Base-by-base conservation (phyloP, 2,888 invertebrate genomes). In the Bhutanitis thaidina region DNA sequence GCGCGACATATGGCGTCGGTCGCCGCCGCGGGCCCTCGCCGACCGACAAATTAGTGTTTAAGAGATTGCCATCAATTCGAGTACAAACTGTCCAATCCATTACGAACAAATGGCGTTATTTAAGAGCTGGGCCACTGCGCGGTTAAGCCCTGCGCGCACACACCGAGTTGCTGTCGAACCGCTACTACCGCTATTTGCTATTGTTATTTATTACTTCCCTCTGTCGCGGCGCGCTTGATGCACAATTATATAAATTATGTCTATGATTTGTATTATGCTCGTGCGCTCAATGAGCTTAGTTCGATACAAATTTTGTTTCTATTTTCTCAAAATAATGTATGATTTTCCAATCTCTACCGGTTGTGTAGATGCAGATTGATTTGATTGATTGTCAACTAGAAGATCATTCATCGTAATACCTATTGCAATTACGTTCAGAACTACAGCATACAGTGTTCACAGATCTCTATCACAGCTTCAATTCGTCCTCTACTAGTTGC, bases 71-170 rank as follows among this genome's bases (percentile, higher is more conserved):
- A 80, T 85, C 82, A 74, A 74, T 72, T 64, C 67, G 65, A 57
- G 67, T 65, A 69, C 76, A 70, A 74, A 73, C 70, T 73, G 77
- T 76, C 75, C 81, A 74, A 80, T 84, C 81, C 82, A 85, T 86
- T 86, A 83, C 65, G 71, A 67, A 80, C 87, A 85, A 85, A 84
- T 83, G 85, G 80, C 73, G 80, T 71, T 77, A 78, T 78, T 80
- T 59, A 51, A 53, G 54, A 46, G 54, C 53, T 40, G 49, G 41
- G 44, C 43, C 45, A 13, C 52, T 36, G 52, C 27, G 27, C 27
- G 8, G 27, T 27, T 52, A 45, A 37, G 37, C 29, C 29, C 44
- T 37, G 36, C 39, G 47, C 55, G 55, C 36, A 46, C 47, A 29
- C 43, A 16, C 39, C 14, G 20, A 43, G 54, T 43, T 43, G 43